Evolutionary conservation across 2,113 vertebrate species (phyloP).

Genomic region (Eonycteris spelaea): DNA sequence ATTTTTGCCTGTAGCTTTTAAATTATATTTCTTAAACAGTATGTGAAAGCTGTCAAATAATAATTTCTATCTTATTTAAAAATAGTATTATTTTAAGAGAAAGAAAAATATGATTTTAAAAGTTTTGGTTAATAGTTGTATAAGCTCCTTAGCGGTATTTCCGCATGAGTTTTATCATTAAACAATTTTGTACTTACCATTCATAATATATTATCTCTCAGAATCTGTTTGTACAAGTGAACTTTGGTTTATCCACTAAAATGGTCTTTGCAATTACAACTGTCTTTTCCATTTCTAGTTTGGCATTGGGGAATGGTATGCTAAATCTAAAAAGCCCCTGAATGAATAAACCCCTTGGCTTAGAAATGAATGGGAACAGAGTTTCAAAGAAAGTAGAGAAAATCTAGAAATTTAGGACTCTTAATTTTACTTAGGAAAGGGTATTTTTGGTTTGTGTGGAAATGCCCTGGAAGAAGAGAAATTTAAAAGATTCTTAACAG

Average conservation of each 20-base stretch:
- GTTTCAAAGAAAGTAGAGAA: not conserved
- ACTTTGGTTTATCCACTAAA: conserved; percentile 3
- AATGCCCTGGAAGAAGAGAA: not conserved
- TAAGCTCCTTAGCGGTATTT: not conserved
- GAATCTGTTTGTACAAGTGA: not conserved
- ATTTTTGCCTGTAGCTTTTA: not conserved
- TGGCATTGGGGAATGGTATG: not conserved
- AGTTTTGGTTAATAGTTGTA: not conserved
- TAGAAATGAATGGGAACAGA: not conserved
- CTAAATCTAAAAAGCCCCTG: not conserved
- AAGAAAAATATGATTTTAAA: not conserved
- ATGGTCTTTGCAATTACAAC: not conserved
- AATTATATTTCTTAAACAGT: not conserved
- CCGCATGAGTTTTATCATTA: not conserved
- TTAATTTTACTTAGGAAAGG: not conserved
- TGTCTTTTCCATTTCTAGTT: not conserved
- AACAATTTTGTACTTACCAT: conserved; percentile 15
- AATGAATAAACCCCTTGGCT: not conserved
- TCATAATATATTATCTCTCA: not conserved
- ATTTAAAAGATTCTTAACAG: not conserved
- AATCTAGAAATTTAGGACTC: not conserved
- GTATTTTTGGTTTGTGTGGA: not conserved
- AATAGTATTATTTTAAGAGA: not conserved
- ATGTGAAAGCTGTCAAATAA: not conserved
- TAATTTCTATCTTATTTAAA: conserved; percentile 29